Evolutionary conservation across 2,113 vertebrate genomes (phyloP).

Genomic region (Engraulis encrasicolus): DNA sequence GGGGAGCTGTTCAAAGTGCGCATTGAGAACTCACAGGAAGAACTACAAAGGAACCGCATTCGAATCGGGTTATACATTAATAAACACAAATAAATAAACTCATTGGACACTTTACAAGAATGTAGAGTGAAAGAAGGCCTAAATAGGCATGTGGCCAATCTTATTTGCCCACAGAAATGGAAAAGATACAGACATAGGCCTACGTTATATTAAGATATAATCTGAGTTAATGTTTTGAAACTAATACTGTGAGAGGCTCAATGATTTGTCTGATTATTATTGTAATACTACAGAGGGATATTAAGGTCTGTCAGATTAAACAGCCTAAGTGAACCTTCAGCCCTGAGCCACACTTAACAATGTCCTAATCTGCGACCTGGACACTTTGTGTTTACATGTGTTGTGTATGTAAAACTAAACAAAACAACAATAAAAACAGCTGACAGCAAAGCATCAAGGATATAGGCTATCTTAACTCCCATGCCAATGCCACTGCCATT

Average conservation of each 20-base stretch:
- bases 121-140: too few species aligned
- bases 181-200: too few species aligned
- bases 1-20: neutral
- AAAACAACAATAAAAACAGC: too few species aligned
- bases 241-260: neutral
- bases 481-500: too few species aligned
- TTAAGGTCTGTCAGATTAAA: neutral
- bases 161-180: too few species aligned
- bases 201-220: too few species aligned
- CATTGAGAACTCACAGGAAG: neutral
- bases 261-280: neutral
- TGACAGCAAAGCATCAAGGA: too few species aligned
- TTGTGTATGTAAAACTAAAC: too few species aligned
- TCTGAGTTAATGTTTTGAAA: neutral
- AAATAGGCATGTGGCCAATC: too few species aligned
- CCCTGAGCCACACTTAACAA: neutral
- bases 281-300: neutral
- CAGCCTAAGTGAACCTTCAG: neutral
- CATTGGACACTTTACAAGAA: neutral
- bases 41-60: neutral
- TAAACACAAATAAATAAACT: neutral
- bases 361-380: too few species aligned
- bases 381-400: too few species aligned
- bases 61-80: neutral
- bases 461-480: too few species aligned